Evolutionary conservation across 1,140 invertebrate genomes (phyloP), one percentile per base, ranked within the genome.

Genomic region (Pantala flavescens): DNA sequence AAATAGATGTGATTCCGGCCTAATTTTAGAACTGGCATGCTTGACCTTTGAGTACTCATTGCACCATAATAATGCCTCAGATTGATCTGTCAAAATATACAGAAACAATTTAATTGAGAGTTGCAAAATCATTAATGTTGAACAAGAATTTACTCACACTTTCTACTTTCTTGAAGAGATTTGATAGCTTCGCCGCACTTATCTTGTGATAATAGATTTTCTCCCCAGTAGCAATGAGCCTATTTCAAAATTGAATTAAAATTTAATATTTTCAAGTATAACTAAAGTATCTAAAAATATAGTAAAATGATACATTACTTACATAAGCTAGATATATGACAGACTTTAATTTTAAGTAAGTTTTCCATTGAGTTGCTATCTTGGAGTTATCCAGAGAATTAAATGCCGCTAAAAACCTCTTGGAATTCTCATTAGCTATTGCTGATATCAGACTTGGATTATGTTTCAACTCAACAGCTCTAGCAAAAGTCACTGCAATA

Each of bases 391-490:
- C 81, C 43, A 91, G 80, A 43, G 86, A 84, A 78, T 86, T 86
- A 76, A 87, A 89, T 79, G 87, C 88, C 77, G 84, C 84, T 71
- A 84, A 79, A 80, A 89, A 91, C 77, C 90, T 80, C 78, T 87
- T 87, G 28, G 87, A 85, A 3, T 90, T 91, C 80, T 91, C 88
- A 81, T 87, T 86, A 16, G 89, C 86, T 55, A 91, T 80, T 24
- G 88, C 85, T 71, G 89, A 88, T 77, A 91, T 87, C 74, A 91
- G 81, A 74, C 82, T 85, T 14, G 87, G 78, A 76, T 86, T 86
- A 79, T 92, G 90, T 78, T 91, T 91, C 78, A 90, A 76, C 79
- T 91, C 90, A 24, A 91, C 86, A 12, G 90, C 90, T 82, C 90
- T 80, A 14, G 89, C 90, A 74, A 91, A 84, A 23, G 90, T 91